Conservation (phyloP, 2,113 vertebrate species). For the Sylvia atricapilla region DNA sequence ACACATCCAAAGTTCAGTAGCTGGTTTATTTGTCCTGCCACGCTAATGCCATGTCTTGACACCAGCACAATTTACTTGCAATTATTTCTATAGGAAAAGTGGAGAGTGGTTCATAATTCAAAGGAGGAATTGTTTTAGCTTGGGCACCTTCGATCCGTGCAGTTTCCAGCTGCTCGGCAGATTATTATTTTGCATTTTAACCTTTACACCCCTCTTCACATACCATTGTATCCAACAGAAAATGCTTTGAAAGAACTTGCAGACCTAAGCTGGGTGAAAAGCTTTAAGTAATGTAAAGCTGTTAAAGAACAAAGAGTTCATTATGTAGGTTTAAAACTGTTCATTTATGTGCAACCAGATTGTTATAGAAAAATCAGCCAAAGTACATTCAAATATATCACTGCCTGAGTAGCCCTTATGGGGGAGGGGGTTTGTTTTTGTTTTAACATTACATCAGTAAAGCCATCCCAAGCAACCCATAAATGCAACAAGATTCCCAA, state of each 20-base stretch:
- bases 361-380: not conserved
- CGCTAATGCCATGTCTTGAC: not conserved
- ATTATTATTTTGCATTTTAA: slow-evolving; percentile 12
- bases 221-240: not conserved
- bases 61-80: not conserved
- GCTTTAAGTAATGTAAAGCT: slow-evolving; percentile 16
- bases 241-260: not conserved
- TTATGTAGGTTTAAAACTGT: slow-evolving; percentile 13
- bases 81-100: not conserved
- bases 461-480: not conserved
- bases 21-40: not conserved
- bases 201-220: slow-evolving; percentile 1
- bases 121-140: not conserved
- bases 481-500: not conserved
- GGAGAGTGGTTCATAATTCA: not conserved
- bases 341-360: not conserved
- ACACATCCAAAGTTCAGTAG: not conserved
- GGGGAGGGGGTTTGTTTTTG: not conserved
- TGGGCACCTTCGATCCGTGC: not conserved
- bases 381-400: not conserved
- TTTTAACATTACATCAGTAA: not conserved
- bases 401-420: not conserved
- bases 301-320: slow-evolving; percentile 10
- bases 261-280: not conserved
- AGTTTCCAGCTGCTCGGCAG: slow-evolving; percentile 4